Evolutionary conservation across 2,888 invertebrate genomes (phyloP).

Genomic region (Venustoraphidia nigricollis): DNA sequence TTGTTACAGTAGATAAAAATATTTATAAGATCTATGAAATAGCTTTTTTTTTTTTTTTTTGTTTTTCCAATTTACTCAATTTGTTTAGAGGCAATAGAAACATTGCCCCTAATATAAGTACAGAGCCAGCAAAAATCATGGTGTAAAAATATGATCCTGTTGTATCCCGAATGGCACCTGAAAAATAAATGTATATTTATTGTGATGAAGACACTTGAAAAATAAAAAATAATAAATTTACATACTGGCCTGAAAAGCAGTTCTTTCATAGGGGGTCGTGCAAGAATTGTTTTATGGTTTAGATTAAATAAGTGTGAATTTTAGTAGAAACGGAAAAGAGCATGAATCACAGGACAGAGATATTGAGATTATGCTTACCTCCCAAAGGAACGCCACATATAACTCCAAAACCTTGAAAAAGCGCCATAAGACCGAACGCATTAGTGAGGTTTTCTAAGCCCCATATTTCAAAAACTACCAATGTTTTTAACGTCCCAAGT

Average conservation of each 20-base stretch:
- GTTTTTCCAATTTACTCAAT: conserved; percentile 7
- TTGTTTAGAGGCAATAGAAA: conserved; percentile 19
- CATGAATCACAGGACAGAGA: too few relatives aligned
- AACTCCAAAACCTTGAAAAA: conserved; percentile 88
- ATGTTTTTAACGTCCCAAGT: conserved; percentile 57
- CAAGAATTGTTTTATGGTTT: too few relatives aligned
- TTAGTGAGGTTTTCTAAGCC: conserved; percentile 86
- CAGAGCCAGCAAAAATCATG: conserved; percentile 20
- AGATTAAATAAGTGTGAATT: too few relatives aligned
- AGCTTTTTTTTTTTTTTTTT: too few relatives aligned
- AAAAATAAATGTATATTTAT: too few relatives aligned
- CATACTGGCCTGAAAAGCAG: too few relatives aligned
- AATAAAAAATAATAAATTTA: too few relatives aligned
- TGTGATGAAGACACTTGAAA: too few relatives aligned
- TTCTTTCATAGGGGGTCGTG: too few relatives aligned
- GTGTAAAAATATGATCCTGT: conserved; percentile 15
- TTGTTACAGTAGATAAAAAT: too few relatives aligned
- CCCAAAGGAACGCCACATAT: conserved; percentile 47
- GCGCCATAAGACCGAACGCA: conserved; percentile 77
- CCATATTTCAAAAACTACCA: conserved; percentile 76
- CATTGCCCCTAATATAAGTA: conserved; percentile 18
- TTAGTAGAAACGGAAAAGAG: too few relatives aligned
- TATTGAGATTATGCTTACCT: conserved; percentile 12
- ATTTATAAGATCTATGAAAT: too few relatives aligned
- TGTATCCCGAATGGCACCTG: conserved; percentile 11